A percentile compares a stretch with the other conserved stretches of the same genome.
Evolutionary conservation across 2,797 vertebrate genomes (phyloP).

Genomic region (Melopsittacus undulatus): DNA sequence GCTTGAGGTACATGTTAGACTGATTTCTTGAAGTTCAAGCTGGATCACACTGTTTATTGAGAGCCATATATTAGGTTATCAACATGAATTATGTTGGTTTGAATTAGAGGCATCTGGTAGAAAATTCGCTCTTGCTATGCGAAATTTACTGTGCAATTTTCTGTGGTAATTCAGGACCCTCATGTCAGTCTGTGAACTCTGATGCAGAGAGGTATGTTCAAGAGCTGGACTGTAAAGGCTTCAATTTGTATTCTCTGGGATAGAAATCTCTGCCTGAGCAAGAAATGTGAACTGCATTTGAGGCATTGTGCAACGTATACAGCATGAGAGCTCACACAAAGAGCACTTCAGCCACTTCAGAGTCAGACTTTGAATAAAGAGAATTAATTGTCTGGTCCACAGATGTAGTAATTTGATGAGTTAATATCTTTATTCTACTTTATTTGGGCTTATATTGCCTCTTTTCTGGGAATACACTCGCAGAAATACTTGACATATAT

Average conservation of each 20-base stretch:
- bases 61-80: neutral
- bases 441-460: neutral
- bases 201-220: accelerated
- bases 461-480: neutral
- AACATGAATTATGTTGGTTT: neutral
- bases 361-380: neutral
- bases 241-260: neutral
- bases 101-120: neutral
- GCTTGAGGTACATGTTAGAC: accelerated
- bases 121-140: neutral
- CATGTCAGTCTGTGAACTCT: neutral
- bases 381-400: neutral
- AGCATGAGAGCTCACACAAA: neutral
- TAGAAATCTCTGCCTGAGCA: neutral
- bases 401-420: neutral
- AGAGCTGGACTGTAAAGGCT: neutral
- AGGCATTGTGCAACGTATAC: neutral
- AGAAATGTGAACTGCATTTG: neutral
- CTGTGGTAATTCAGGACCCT: neutral
- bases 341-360: neutral
- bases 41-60: neutral
- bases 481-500: neutral
- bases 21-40: neutral
- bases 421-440: neutral
- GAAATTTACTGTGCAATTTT: neutral